Evolutionary conservation across 2,113 vertebrate genomes (phyloP).

Genomic region (Actenoides lindsayi): DNA sequence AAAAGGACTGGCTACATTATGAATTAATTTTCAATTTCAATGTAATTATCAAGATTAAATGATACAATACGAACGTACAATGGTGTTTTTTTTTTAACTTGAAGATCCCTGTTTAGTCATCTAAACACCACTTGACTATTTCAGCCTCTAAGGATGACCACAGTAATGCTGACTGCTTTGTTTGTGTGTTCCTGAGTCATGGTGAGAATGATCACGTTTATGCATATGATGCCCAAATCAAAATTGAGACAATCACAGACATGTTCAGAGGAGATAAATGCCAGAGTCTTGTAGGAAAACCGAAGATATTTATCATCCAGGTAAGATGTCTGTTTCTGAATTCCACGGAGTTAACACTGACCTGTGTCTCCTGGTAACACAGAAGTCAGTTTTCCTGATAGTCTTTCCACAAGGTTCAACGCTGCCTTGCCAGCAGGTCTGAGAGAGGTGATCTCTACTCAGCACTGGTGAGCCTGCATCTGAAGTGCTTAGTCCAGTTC

Average conservation of each 20-base stretch:
- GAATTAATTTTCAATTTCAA: no score
- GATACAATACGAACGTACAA: fast-evolving
- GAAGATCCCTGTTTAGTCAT: neutral
- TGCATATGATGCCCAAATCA: slow-evolving; percentile 81
- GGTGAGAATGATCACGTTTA: slow-evolving; percentile 88
- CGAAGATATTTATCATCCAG: slow-evolving; percentile 97
- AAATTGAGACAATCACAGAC: slow-evolving; percentile 79
- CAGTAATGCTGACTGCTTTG: slow-evolving; percentile 87
- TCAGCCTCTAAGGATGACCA: slow-evolving; percentile 82
- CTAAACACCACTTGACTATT: neutral
- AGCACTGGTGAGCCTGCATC: neutral
- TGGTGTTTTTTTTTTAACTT: neutral
- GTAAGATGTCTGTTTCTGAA: slow-evolving; percentile 70
- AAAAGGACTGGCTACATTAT: neutral
- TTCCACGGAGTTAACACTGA: neutral
- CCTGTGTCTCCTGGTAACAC: neutral
- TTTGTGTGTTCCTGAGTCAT: slow-evolving; percentile 92
- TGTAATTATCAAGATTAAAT: neutral
- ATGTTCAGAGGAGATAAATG: slow-evolving; percentile 92
- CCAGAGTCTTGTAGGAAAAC: slow-evolving; percentile 89
- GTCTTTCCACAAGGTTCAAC: neutral
- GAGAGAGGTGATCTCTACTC: neutral
- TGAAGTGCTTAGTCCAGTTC: neutral
- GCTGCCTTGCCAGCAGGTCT: neutral
- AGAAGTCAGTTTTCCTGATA: neutral